These are phyloP conservation scores for Morelia viridis DNA, from an alignment of 2,797 vertebrate species.

Conservation along the genomic window DNA sequence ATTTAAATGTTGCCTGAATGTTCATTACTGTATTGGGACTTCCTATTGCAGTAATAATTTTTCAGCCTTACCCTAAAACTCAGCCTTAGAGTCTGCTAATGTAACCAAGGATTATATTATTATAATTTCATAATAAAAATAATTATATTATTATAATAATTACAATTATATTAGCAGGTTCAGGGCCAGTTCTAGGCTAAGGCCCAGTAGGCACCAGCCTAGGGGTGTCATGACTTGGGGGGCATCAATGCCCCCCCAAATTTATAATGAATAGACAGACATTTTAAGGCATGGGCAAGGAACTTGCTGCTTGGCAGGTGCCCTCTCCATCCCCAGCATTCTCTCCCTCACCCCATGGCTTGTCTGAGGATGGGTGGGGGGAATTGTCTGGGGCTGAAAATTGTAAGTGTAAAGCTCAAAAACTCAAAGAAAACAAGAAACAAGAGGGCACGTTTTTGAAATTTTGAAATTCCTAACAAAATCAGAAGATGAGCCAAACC, in stretches of 20 bases:
- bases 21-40: not conserved
- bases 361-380: not conserved
- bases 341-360: fast-evolving
- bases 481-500: not conserved
- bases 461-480: not conserved
- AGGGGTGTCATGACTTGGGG: not conserved
- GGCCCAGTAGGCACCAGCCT: not conserved
- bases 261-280: not conserved
- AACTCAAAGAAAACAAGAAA: not conserved
- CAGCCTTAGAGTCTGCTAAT: no score
- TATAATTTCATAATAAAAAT: no score
- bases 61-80: not conserved
- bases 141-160: no score
- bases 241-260: not conserved
- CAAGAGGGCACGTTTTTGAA: not conserved
- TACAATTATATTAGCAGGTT: not conserved
- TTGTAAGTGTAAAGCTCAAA: not conserved
- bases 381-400: not conserved
- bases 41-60: not conserved
- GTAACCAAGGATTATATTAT: no score
- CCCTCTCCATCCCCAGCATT: not conserved
- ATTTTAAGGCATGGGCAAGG: not conserved
- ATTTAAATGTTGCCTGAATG: not conserved
- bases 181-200: not conserved
- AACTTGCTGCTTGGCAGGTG: not conserved